Evolutionary conservation across 64 coral and sea anemone genomes (phyloP).

Genomic region (Montipora capricornis): DNA sequence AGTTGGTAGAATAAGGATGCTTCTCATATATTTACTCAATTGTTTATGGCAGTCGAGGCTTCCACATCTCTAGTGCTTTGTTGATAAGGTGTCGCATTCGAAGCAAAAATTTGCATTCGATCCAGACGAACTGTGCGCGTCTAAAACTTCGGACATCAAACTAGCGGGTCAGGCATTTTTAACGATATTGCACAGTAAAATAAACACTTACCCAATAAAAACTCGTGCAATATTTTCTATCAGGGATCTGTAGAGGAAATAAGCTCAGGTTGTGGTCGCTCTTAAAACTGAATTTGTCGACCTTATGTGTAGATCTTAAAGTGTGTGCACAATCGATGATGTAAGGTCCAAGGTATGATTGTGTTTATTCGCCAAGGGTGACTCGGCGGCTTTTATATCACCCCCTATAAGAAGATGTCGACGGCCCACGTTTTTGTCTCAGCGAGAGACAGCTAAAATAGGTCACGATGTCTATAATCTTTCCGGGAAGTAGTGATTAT

Average conservation of each 20-base stretch:
- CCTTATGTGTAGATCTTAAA: neutral
- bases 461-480: no score
- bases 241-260: neutral
- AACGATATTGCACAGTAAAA: neutral
- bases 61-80: neutral
- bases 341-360: constrained; percentile 1
- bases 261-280: neutral
- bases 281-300: neutral
- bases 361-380: constrained; percentile 14
- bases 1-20: no score
- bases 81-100: constrained; percentile 3
- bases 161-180: neutral
- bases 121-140: neutral
- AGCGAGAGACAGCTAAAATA: neutral
- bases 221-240: neutral
- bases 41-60: neutral
- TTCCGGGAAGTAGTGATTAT: no score
- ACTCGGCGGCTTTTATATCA: neutral
- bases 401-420: neutral
- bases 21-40: neutral
- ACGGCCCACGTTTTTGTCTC: no score
- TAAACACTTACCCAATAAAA: neutral
- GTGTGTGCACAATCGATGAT: neutral
- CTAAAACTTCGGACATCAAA: neutral
- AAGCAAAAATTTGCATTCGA: constrained; percentile 17